These are phyloP conservation scores for Saturnia japonica DNA, from an alignment of 2,888 invertebrate species.

Conservation along the genomic window DNA sequence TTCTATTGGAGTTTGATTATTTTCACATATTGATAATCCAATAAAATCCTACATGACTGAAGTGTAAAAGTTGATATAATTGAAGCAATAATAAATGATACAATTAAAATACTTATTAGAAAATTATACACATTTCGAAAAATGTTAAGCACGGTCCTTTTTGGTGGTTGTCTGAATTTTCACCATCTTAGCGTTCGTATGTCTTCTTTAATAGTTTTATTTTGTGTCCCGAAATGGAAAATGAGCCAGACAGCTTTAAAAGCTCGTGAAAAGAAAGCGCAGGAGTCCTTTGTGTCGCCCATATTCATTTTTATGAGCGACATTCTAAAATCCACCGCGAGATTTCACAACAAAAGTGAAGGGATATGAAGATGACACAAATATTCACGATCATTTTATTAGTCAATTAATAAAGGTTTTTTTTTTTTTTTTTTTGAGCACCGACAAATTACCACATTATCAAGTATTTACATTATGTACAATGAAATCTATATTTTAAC, in stretches of 20 bases:
- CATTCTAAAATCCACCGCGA: constrained; percentile 25
- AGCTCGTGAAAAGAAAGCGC: constrained; percentile 37
- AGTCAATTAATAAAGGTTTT: neutral
- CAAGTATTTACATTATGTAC: neutral
- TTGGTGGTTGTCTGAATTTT: neutral
- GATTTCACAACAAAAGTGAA: constrained; percentile 20
- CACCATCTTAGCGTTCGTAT: neutral
- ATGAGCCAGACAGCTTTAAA: constrained; percentile 43
- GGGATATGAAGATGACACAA: neutral
- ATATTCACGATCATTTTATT: constrained; percentile 7
- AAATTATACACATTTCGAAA: neutral
- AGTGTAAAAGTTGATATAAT: neutral
- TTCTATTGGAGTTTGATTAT: no score
- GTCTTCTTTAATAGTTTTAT: constrained; percentile 7
- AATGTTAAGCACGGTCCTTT: neutral
- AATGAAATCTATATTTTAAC: neutral
- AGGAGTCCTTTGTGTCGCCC: constrained; percentile 34
- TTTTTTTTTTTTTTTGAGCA: no score
- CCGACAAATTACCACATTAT: no score
- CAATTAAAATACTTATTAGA: neutral
- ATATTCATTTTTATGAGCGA: constrained; percentile 25
- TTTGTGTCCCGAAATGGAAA: constrained; percentile 35
- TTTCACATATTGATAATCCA: no score
- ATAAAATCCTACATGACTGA: neutral
- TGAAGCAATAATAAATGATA: neutral